phyloP scores from a whole-genome alignment of 2,113 vertebrate species.

The Lepus europaeus region DNA sequence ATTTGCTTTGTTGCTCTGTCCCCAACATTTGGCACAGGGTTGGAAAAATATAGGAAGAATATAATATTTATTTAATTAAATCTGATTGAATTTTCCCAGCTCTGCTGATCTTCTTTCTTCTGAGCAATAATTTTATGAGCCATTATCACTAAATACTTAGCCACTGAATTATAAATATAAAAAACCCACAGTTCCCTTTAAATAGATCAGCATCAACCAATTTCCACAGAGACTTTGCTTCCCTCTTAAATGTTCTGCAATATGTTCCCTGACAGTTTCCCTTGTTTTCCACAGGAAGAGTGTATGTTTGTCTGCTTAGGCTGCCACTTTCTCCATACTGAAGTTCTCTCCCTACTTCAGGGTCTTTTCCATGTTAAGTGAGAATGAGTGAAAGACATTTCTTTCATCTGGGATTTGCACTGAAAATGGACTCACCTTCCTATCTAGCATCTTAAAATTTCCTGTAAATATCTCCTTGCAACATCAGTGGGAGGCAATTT shows the following conservation, averaged over 20 bases:
- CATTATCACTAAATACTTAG: conserved; percentile 21
- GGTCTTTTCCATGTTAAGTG: background rate
- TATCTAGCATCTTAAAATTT: background rate
- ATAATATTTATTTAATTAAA: conserved; percentile 47
- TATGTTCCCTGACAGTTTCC: background rate
- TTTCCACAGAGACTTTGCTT: background rate
- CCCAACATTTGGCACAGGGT: background rate
- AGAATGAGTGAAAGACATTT: background rate
- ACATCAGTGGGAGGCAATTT: background rate
- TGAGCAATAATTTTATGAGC: conserved; percentile 43
- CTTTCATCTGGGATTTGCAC: background rate
- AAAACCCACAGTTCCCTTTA: conserved; percentile 3
- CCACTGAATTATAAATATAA: background rate
- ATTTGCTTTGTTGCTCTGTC: background rate
- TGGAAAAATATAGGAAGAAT: background rate
- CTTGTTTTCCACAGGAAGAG: background rate
- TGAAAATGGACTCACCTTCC: background rate
- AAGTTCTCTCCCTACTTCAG: background rate
- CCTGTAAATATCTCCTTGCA: background rate
- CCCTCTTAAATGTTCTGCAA: background rate
- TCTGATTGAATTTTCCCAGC: background rate
- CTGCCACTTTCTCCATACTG: background rate
- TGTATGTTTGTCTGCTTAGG: background rate
- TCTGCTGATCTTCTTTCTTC: conserved; percentile 15
- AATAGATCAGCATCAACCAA: background rate